Evolutionary conservation across 1,140 invertebrate species (phyloP), one percentile per base, ranked within the genome.

Genomic region (Drosophila persimilis): DNA sequence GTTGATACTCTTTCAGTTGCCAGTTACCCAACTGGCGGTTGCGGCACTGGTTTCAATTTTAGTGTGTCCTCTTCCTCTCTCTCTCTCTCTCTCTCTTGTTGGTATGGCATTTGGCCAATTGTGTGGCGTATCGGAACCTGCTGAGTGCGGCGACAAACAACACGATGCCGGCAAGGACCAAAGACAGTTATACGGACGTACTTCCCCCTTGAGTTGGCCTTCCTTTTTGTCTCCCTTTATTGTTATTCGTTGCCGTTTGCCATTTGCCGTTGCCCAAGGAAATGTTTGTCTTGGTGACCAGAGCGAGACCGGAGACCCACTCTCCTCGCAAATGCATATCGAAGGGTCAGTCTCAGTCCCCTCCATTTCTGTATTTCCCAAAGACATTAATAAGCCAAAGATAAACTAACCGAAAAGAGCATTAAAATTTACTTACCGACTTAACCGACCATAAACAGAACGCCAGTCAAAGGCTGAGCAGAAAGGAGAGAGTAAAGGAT

Each of bases 371-470:
- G 48, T 35, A 53, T 63, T 67, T 67, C 50, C 65, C 31, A 13
- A 69, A 69, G 31, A 69, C 73, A 69, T 63, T 70, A 60, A 77
- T 64, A 54, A 59, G 55, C 47, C 57, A 43, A 31, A 71, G 59
- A 63, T 77, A 55, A 74, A 58, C 53, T 63, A 60, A 74, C 58
- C 62, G 53, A 72, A 79, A 75, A 74, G 41, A 48, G 66, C 65
- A 80, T 80, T 80, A 61, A 80, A 80, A 80, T 80, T 71, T 62
- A 71, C 77, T 75, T 80, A 71, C 77, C 50, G 54, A 60, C 58
- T 69, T 70, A 80, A 65, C 63, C 72, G 72, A 75, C 72, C 72
- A 75, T 75, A 75, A 75, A 75, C 62, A 74, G 58, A 73, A 22
- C 43, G 31, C 48, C 43, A n/a, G 22, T 44, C 64, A 41, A 31